Base-by-base conservation (phyloP, 2,797 vertebrate genomes). In the Hirundo rustica region DNA sequence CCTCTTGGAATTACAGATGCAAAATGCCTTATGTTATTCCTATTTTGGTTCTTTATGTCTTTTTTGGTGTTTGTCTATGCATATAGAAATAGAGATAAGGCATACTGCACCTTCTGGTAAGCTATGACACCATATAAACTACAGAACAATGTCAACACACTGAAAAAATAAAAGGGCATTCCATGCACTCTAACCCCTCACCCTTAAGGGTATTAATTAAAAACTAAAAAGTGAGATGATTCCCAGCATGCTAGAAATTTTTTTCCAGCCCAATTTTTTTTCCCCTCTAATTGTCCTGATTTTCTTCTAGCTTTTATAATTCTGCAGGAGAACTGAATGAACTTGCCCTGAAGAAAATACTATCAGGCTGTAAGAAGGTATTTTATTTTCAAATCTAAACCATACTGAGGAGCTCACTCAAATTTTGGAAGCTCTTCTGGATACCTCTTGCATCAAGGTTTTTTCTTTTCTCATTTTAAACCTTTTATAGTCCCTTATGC, bases 341-440 rank as follows among this genome's bases (percentile, higher is more conserved):
- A 87, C 95, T 96, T 23, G 96, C 97, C 45, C 86, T 99, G 82
- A 97, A 97, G 96, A 98, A 98, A 78, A 96, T 99, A 96, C 96
- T 99, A 42, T 98, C 98, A 51, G 97, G 97, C 88, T 97, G 97
- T 58, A 98, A 98, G 96, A 98, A 98, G 98, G 99, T 99, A 98
- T 93, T 94, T 95, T 47, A 47, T 67, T 79, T 89, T 88, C 53
- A 86, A 85, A 92, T 58, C 29, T 95, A 85, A 91, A 47, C 15
- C 25, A 26, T 74, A 38, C 23, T 36, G 42, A 91, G 32, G 26
- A 48, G 25, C 30, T 92, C 2, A 6, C 48, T 77, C 21, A 85
- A 44, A 58, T 77, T 61, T 76, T 61, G 27, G 26, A 40, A 50
- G 23, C 26, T 68, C 4, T 65, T 70, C 9, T 65, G 30, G 30